phyloP scores from a whole-genome alignment of 1,140 invertebrate genomes.

The Pinna nobilis region DNA sequence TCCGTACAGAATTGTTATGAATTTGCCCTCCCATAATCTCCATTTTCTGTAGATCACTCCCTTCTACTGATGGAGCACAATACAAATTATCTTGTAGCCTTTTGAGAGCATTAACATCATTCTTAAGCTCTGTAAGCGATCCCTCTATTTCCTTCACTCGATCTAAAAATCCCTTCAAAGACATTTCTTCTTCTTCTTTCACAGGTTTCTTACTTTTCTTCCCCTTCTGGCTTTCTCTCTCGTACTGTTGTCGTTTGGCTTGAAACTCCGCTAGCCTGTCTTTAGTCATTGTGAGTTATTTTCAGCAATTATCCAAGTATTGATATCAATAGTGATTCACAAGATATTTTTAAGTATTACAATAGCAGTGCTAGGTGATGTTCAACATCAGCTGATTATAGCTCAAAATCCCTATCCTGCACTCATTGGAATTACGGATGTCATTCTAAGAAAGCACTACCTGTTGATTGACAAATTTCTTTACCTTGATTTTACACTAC shows the following conservation, averaged over 20 bases:
- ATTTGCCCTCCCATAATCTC: slow-evolving; percentile 47
- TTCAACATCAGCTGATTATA: no score
- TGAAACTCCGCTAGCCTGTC: slow-evolving; percentile 56
- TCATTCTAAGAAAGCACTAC: no score
- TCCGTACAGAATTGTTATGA: slow-evolving; percentile 26
- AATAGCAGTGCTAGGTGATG: no score
- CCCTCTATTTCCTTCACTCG: slow-evolving; percentile 49
- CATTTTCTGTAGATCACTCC: slow-evolving; percentile 45
- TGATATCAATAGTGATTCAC: no score
- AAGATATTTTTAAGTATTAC: no score
- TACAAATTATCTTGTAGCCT: slow-evolving; percentile 52
- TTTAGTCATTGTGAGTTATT: no score
- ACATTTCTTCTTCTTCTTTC: slow-evolving; percentile 39
- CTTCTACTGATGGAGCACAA: slow-evolving; percentile 47
- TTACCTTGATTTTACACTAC: no score
- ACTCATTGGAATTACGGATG: no score
- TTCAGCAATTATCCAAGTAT: no score
- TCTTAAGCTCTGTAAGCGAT: slow-evolving; percentile 42
- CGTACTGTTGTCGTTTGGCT: slow-evolving; percentile 41
- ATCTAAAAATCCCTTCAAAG: slow-evolving; percentile 46
- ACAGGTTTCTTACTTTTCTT: slow-evolving; percentile 40
- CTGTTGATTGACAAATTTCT: no score
- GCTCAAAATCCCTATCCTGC: no score
- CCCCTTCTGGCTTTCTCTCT: slow-evolving; percentile 45
- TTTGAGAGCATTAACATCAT: slow-evolving; percentile 46